These are phyloP conservation scores for Hormaphis cornu DNA, from an alignment of 1,140 invertebrate species.

Conservation along the genomic window DNA sequence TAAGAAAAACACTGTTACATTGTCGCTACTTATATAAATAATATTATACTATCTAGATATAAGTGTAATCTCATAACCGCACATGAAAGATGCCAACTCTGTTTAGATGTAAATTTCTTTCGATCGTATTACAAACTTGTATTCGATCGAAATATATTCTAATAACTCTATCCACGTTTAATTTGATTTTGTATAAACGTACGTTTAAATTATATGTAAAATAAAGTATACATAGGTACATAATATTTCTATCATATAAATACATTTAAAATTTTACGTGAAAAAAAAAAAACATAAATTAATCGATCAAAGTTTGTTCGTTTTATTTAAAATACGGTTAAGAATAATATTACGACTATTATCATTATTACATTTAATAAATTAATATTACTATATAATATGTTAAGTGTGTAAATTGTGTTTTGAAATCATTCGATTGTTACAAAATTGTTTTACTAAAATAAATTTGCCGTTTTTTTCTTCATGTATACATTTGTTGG, in stretches of 20 bases:
- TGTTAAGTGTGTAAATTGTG: constrained; percentile 18
- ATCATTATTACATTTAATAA: neutral
- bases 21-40: constrained; percentile 11
- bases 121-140: neutral
- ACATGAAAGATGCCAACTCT: neutral
- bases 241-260: constrained; percentile 3
- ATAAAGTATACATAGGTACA: neutral
- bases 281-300: neutral
- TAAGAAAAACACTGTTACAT: neutral
- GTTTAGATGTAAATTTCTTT: neutral
- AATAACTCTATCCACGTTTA: neutral
- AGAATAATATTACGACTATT: neutral
- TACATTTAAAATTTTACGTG: neutral
- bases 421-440: neutral
- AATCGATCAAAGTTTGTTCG: constrained; percentile 28
- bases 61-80: neutral
- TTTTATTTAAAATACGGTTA: constrained; percentile 2
- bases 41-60: neutral
- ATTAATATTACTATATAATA: neutral
- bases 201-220: neutral
- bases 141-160: neutral
- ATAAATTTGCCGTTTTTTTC: constrained; percentile 16
- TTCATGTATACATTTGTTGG: neutral
- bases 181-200: neutral
- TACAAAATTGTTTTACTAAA: constrained; percentile 23